Evolutionary conservation across 2,888 invertebrate species (phyloP).

Genomic region (Leuctra nigra): DNA sequence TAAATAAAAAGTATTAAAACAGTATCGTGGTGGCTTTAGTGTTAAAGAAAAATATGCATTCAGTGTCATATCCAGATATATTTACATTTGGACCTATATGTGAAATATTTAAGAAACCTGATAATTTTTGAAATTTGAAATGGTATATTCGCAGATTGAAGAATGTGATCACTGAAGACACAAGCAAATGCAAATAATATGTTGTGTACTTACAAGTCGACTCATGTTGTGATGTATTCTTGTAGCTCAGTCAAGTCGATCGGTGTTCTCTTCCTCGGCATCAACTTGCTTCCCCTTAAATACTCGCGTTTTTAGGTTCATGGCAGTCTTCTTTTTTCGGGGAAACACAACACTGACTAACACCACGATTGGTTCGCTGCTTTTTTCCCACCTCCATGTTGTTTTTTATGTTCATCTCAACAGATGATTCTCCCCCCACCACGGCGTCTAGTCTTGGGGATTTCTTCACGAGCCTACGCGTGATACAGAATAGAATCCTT

Average conservation of each 20-base stretch:
- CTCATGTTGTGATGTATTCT: background rate
- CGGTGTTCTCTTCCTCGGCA: background rate
- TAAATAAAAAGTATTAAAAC: too few relatives aligned
- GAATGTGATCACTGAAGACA: too few relatives aligned
- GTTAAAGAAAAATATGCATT: too few relatives aligned
- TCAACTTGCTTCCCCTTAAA: background rate
- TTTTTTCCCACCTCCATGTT: slow-evolving; percentile 3
- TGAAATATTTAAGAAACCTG: too few relatives aligned
- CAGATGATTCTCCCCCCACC: background rate
- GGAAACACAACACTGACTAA: background rate
- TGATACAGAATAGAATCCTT: too few relatives aligned
- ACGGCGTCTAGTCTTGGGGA: background rate
- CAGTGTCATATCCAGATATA: too few relatives aligned
- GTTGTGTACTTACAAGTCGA: background rate
- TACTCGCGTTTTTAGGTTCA: background rate
- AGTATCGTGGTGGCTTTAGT: too few relatives aligned
- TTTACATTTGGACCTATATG: too few relatives aligned
- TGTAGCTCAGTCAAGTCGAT: background rate
- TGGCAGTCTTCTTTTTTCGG: background rate
- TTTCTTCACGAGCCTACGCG: too few relatives aligned
- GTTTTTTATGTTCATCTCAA: background rate
- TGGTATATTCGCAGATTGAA: too few relatives aligned
- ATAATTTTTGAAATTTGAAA: too few relatives aligned
- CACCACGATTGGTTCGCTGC: background rate
- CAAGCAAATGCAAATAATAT: background rate